Base-by-base conservation (phyloP, 2,797 vertebrate genomes). In the Thaleichthys pacificus region DNA sequence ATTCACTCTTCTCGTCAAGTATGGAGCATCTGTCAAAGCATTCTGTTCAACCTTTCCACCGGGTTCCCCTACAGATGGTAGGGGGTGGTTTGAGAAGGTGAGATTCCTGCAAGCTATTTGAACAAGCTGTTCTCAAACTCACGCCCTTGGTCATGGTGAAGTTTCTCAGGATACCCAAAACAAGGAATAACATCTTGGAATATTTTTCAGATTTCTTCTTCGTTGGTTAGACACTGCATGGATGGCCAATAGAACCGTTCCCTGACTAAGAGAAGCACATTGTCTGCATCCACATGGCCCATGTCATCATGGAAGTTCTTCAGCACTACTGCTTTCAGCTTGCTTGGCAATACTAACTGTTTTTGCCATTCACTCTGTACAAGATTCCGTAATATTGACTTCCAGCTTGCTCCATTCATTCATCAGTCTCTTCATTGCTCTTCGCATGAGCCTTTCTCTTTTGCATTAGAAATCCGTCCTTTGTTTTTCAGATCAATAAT, bases 81-180 rank as follows among this genome's bases (percentile, higher is more conserved):
- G 5, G 69, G 69, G 1, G 63, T 70, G 1, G 73, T 81, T 22
- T 12, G 24, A 2, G 67, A 75, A n/a, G 73, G 73, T 19, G 62
- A 30, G 3, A 81, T 69, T 5, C 67, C 76, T 19, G 73, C 32
- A n/a, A 70, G 75, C 24, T 75, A 66, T 32, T 73, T 51, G 38
- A 78, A 78, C n/a, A 78, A 17, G 24, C 3, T 71, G 14, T 72
- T 69, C 56, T 75, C 15, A 1, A 75, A 69, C 5, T 69, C 77
- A 8, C 42, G 1, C 2, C 60, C 66, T 38, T 75, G 73, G 26
- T 79, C 61, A 56, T 69, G 70, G 38, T 61, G 35, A 1, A 68
- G 58, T 24, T 60, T 69, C 26, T 51, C 19, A 15, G 75, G 70
- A n/a, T 72, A 77, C 14, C 70, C 61, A 51, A 77, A 77, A n/a